These are phyloP conservation scores for Mycteria americana DNA, from an alignment of 2,797 vertebrate genomes.

Conservation along the genomic window DNA sequence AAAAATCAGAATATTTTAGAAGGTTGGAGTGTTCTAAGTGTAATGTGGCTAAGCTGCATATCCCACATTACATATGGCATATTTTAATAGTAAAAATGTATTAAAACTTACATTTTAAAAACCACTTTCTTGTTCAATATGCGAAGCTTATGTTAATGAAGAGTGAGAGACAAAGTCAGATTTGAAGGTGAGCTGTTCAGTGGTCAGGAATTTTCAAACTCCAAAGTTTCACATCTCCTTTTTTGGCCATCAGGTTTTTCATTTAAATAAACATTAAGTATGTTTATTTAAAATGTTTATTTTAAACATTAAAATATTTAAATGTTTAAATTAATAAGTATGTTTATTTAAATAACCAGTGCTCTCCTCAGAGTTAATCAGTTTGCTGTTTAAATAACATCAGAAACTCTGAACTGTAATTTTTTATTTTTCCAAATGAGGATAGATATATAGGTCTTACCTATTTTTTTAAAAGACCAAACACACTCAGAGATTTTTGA, in stretches of 20 bases:
- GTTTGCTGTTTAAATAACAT: background rate
- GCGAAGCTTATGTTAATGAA: background rate
- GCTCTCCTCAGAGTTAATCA: background rate
- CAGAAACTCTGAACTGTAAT: background rate
- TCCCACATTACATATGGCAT: background rate
- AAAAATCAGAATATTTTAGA: conserved; percentile 24
- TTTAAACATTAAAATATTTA: too few relatives aligned
- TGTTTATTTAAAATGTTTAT: too few relatives aligned
- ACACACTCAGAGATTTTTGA: background rate
- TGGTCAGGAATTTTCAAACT: background rate
- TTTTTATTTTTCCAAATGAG: background rate
- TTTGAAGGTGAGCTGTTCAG: background rate
- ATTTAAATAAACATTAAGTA: background rate
- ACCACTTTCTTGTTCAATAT: background rate
- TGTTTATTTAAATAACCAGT: background rate
- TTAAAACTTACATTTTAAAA: conserved; percentile 6
- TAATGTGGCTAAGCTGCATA: background rate
- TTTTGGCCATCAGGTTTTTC: background rate
- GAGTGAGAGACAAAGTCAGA: background rate
- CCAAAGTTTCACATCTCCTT: background rate
- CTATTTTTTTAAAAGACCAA: background rate
- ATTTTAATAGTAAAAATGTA: conserved; percentile 2
- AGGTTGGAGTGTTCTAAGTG: background rate
- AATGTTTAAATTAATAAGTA: too few relatives aligned
- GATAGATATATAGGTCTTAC: background rate